These are phyloP conservation scores for Peromyscus polionotus DNA, from an alignment of 2,113 vertebrate species.

Conservation along the genomic window DNA sequence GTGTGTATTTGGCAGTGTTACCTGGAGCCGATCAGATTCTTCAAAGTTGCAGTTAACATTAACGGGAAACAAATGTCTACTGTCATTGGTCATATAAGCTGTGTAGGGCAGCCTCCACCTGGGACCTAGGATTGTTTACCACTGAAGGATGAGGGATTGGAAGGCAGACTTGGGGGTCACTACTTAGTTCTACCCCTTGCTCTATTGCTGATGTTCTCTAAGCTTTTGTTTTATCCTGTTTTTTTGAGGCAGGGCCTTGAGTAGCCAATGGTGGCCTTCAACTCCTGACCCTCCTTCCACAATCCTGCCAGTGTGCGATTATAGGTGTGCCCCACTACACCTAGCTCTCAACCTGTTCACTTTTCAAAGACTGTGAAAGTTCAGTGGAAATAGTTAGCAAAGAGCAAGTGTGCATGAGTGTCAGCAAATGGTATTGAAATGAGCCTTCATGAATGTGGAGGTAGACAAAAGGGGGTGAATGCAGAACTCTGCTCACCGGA, in stretches of 20 bases:
- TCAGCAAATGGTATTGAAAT: slow-evolving; percentile 9
- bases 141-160: background rate
- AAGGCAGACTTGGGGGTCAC: background rate
- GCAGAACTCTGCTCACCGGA: background rate
- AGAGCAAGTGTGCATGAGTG: background rate
- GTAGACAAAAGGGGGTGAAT: background rate
- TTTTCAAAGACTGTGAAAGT: background rate
- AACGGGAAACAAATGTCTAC: slow-evolving; percentile 9
- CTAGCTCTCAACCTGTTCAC: background rate
- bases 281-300: background rate
- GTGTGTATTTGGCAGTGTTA: background rate
- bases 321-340: background rate
- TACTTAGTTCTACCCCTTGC: background rate
- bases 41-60: slow-evolving; percentile 8
- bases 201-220: background rate
- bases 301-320: background rate
- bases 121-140: background rate
- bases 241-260: background rate
- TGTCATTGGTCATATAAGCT: background rate
- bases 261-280: background rate
- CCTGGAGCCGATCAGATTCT: slow-evolving; percentile 16
- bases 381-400: background rate
- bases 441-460: slow-evolving; percentile 24
- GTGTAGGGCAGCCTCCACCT: background rate
- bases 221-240: background rate